Base-by-base conservation (phyloP, 1,140 invertebrate species). In the Philopotamus ludificatus region DNA sequence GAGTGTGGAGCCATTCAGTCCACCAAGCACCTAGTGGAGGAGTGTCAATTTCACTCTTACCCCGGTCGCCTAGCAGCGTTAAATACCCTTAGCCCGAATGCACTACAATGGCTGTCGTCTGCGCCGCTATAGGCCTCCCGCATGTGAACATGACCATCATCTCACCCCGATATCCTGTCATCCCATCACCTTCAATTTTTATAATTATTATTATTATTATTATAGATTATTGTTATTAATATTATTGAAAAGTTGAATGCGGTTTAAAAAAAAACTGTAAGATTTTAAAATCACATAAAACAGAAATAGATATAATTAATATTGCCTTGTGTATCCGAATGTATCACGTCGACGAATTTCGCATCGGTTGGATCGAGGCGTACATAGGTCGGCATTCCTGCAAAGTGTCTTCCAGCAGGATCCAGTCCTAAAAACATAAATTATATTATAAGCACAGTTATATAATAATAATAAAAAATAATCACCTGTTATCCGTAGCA, bases 271-370 rank as follows among this genome's bases (percentile, higher is more conserved):
- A 39, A 39, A 8, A 39, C n/a, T 8, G n/a, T 39, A 39, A 39
- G 34, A 39, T n/a, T 8, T 39, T 39, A n/a, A 39, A 39, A 39
- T 8, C 34, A 39, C 34, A 8, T 8, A 12, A 12, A 47, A 9
- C 45, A 9, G 7, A 47, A 47, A 7, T 7, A 47, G 18, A 16
- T 10, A 7, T 49, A n/a, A n/a, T n/a, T n/a, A n/a, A n/a, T n/a
- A n/a, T n/a, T n/a, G n/a, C 65, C 65, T 9, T 61, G 47, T 1
- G 65, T 66, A 63, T 83, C 79, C 0, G 85, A 84, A 65, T 87
- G 86, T 44, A 87, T 82, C 0, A 83, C 78, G 71, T 85, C 80
- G 0, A 86, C 84, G 57, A 81, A 80, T 1, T 73, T 10, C 0
- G 78, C 84, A 70, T 86, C 84, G 23, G 69, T 72, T 26, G 73